A percentile compares a stretch with the other conserved stretches of the same genome.
phyloP scores from a whole-genome alignment of 1,140 invertebrate species.

The Nephila pilipes region DNA sequence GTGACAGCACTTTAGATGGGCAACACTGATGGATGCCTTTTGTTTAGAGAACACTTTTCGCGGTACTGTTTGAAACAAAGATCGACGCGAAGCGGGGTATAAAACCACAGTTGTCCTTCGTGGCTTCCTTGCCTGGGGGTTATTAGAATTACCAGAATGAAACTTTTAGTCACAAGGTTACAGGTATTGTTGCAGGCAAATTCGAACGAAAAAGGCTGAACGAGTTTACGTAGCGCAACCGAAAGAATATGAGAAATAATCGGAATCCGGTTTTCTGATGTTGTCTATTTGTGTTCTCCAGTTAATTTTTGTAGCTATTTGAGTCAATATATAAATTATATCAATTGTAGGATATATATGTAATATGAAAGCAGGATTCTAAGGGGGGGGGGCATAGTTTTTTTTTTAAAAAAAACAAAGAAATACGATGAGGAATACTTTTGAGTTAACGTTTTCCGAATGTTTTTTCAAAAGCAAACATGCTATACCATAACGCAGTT shows the following conservation, averaged over 20 bases:
- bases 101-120: conserved; percentile 55
- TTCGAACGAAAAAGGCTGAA: background rate
- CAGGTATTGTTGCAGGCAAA: conserved; percentile 2
- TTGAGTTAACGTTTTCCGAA: no score
- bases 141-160: conserved; percentile 5
- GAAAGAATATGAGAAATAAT: background rate
- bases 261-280: no score
- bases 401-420: no score
- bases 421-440: no score
- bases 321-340: no score
- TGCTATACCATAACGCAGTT: no score
- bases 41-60: conserved; percentile 55
- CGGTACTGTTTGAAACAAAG: conserved; percentile 23
- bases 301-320: no score
- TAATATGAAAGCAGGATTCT: no score
- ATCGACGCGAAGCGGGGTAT: background rate
- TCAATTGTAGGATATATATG: no score
- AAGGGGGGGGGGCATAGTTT: no score
- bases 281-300: no score
- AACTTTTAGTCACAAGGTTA: conserved; percentile 31
- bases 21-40: conserved; percentile 2
- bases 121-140: conserved; percentile 37
- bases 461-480: no score
- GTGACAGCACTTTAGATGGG: background rate
- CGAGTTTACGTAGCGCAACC: background rate